phyloP scores from a whole-genome alignment of 2,797 vertebrate genomes.

The Serranus cabrilla region DNA sequence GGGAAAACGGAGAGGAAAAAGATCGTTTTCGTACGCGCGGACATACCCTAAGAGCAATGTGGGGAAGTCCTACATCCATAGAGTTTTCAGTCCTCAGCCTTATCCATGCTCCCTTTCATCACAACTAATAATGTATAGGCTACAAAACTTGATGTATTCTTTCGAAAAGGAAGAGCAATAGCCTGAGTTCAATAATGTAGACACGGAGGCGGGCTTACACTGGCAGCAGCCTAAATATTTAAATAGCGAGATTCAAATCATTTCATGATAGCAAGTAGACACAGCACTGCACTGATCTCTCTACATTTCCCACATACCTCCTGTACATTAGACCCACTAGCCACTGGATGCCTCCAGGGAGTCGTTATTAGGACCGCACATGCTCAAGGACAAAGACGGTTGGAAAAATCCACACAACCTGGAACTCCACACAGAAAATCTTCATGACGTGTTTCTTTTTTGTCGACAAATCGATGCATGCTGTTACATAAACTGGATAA shows the following conservation, averaged over 20 bases:
- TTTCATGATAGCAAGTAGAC: neutral
- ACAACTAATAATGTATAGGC: too few species aligned
- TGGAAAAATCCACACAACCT: neutral
- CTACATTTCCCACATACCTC: neutral
- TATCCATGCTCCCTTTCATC: too few species aligned
- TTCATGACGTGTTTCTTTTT: neutral
- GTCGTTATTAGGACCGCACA: neutral
- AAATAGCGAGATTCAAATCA: neutral
- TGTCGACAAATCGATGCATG: neutral
- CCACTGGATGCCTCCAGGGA: neutral
- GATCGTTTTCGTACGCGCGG: too few species aligned
- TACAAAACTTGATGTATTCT: too few species aligned
- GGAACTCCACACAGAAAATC: neutral
- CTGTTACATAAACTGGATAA: conserved; percentile 20
- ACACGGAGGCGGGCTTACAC: too few species aligned
- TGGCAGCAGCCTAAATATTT: too few species aligned
- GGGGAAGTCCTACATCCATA: too few species aligned
- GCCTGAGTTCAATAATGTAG: too few species aligned
- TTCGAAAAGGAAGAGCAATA: too few species aligned
- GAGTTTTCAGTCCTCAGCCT: too few species aligned
- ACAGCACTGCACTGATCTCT: neutral
- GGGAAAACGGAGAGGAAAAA: too few species aligned
- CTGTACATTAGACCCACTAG: neutral
- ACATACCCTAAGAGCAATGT: too few species aligned
- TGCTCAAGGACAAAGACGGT: neutral